These are phyloP conservation scores for Drosophila macrothrix DNA, from an alignment of 2,888 invertebrate genomes.

Conservation along the genomic window DNA sequence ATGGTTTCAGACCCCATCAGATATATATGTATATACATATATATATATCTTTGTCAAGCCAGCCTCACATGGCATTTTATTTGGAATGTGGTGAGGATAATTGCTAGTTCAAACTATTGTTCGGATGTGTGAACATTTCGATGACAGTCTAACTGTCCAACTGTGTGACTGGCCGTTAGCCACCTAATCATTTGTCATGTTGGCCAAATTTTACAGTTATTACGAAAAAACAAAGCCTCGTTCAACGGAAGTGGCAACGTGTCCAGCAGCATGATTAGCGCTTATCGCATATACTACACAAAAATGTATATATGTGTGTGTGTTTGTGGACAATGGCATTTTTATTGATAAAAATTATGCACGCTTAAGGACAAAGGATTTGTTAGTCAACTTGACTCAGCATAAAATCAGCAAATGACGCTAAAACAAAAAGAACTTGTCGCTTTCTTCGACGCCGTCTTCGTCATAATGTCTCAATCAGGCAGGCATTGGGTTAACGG, in stretches of 20 bases:
- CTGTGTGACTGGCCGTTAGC: constrained; percentile 19
- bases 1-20: not conserved
- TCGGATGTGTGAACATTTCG: constrained; percentile 30
- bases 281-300: constrained; percentile 21
- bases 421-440: constrained; percentile 46
- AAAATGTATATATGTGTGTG: constrained; percentile 6
- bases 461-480: constrained; percentile 78
- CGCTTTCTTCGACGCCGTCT: constrained; percentile 25
- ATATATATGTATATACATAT: not conserved
- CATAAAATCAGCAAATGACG: constrained; percentile 55
- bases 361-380: constrained; percentile 61
- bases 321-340: constrained; percentile 47
- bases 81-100: constrained; percentile 10
- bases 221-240: constrained; percentile 37
- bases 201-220: constrained; percentile 76
- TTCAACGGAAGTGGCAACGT: constrained; percentile 65
- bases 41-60: not conserved
- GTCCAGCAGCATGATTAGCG: constrained; percentile 57
- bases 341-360: constrained; percentile 80
- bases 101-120: constrained; percentile 2
- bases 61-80: not conserved
- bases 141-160: constrained; percentile 19
- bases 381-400: constrained; percentile 78
- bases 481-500: constrained; percentile 36
- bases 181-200: constrained; percentile 61